Conservation (phyloP, 2,113 vertebrate species). For the Nothoprocta pentlandii region DNA sequence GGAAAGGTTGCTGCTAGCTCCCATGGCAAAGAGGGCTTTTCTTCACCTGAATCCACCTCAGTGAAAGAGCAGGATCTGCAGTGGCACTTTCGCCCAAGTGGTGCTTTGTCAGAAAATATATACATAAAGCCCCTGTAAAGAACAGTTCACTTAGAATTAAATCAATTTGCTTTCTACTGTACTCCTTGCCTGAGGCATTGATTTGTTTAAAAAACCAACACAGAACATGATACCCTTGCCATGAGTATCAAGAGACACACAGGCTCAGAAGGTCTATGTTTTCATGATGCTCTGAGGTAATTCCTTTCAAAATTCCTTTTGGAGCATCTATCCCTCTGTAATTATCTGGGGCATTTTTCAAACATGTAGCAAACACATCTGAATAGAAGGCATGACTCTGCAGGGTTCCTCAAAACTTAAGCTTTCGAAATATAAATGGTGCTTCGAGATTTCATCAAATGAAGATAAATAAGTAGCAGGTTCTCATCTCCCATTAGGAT, state of each 20-base stretch:
- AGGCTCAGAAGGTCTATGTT: neutral
- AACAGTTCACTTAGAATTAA: constrained; percentile 36
- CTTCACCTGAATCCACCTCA: constrained; percentile 50
- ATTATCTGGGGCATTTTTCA: neutral
- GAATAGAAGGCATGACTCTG: fast-evolving
- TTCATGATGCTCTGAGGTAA: fast-evolving
- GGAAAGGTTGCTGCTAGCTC: constrained; percentile 33
- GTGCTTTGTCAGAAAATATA: neutral
- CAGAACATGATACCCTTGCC: neutral
- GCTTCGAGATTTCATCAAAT: neutral
- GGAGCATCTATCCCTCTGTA: fast-evolving
- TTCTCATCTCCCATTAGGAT: fast-evolving
- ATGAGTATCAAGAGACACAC: neutral
- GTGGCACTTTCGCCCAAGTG: constrained; percentile 45
- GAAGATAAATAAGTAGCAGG: neutral
- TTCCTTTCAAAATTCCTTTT: fast-evolving
- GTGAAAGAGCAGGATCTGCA: constrained; percentile 46
- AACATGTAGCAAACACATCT: fast-evolving
- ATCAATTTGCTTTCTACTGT: neutral
- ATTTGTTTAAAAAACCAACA: neutral
- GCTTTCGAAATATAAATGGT: neutral
- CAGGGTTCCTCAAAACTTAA: neutral
- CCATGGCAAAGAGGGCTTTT: constrained; percentile 24
- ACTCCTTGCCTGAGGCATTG: neutral
- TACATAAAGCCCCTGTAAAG: neutral